Conservation (phyloP, 2,113 vertebrate genomes). For the Phalacrocorax pelagicus region DNA sequence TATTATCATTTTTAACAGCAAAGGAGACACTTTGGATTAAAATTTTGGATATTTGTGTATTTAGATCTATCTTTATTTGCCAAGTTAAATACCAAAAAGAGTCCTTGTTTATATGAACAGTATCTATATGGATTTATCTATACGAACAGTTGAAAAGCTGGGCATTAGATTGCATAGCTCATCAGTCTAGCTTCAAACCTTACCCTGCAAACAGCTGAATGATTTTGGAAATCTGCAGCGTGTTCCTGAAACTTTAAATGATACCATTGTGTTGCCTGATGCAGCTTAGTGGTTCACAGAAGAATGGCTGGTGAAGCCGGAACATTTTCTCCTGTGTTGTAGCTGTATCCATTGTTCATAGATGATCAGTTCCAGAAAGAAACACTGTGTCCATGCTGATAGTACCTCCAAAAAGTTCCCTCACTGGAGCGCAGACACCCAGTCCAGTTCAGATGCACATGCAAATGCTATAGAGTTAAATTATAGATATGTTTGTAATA, state of each 20-base stretch:
- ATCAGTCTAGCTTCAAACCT: neutral
- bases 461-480: neutral
- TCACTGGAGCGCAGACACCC: neutral
- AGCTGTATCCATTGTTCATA: neutral
- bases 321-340: neutral
- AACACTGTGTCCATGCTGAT: neutral
- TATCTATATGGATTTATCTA: neutral
- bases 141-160: neutral
- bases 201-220: neutral
- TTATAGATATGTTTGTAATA: neutral
- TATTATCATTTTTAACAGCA: neutral
- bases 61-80: conserved; percentile 23
- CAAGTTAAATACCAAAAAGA: neutral
- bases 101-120: neutral
- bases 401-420: neutral
- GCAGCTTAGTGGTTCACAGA: neutral
- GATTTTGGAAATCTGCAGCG: neutral
- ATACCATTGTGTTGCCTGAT: neutral
- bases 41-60: neutral
- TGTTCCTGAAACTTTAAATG: neutral
- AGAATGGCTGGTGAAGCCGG: neutral
- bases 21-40: neutral
- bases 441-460: neutral
- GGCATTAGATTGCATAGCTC: neutral
- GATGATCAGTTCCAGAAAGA: neutral